Evolutionary conservation across 2,888 invertebrate species (phyloP).

Genomic region (Epistrophella euchroma): DNA sequence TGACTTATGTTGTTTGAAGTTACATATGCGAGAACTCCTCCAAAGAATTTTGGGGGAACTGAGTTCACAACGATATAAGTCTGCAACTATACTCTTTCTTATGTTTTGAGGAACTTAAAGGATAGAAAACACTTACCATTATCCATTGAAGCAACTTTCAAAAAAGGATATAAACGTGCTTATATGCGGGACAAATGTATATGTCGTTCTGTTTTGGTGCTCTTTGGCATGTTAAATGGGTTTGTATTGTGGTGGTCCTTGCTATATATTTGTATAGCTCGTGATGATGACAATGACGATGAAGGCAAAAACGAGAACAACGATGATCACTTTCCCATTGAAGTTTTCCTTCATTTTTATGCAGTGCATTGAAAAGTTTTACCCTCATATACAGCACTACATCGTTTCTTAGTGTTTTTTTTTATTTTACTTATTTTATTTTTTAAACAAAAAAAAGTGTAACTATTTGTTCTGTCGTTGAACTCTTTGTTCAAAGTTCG

Average conservation of each 20-base stretch:
- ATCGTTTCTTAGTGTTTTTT: conserved; percentile 15
- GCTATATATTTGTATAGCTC: neutral
- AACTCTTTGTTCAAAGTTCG: conserved; percentile 10
- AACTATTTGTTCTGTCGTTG: conserved; percentile 49
- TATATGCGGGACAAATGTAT: conserved; percentile 56
- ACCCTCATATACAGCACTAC: conserved; percentile 28
- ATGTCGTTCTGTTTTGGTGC: neutral
- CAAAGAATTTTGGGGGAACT: neutral
- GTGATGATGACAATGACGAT: conserved; percentile 40
- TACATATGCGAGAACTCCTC: neutral
- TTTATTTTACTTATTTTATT: neutral
- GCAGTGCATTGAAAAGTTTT: conserved; percentile 55
- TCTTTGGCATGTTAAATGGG: conserved; percentile 39
- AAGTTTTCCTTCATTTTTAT: conserved; percentile 66
- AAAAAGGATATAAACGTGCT: conserved; percentile 59
- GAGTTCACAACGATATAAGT: neutral
- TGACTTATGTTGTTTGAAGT: conserved; percentile 69
- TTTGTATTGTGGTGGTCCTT: conserved; percentile 27
- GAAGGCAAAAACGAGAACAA: conserved; percentile 2
- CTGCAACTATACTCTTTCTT: neutral
- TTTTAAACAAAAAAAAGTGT: neutral
- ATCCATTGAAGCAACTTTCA: conserved; percentile 60
- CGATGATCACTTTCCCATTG: conserved; percentile 66
- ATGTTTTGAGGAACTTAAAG: conserved; percentile 21
- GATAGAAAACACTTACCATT: conserved; percentile 63